phyloP scores from a whole-genome alignment of 2,113 vertebrate genomes.

The Corythornis vintsioides region DNA sequence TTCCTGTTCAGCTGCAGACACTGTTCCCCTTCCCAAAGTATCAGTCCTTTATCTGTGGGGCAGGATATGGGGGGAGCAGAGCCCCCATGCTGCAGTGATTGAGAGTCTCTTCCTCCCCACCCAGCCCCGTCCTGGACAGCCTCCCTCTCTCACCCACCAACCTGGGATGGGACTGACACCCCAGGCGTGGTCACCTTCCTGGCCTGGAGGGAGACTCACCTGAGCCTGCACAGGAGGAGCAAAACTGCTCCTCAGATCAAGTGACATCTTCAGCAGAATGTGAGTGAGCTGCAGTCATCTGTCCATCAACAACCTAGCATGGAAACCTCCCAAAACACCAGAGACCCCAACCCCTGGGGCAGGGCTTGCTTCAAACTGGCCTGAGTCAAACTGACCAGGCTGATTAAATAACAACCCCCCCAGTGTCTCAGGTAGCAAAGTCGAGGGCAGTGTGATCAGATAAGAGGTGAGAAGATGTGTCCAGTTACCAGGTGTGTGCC shows the following conservation, averaged over 20 bases:
- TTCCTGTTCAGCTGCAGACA: neutral
- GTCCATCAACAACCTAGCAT: neutral
- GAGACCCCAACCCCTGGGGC: slow-evolving; percentile 29
- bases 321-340: neutral
- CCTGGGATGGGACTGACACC: neutral
- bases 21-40: neutral
- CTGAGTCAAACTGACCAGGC: neutral
- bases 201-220: neutral
- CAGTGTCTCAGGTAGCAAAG: neutral
- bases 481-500: neutral
- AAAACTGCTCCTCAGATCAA: neutral
- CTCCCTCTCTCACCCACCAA: neutral
- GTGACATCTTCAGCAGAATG: neutral
- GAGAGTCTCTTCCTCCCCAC: neutral
- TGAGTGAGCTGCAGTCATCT: neutral
- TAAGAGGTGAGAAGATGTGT: neutral
- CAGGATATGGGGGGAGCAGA: neutral
- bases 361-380: neutral
- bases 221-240: neutral
- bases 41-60: neutral
- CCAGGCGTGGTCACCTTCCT: neutral
- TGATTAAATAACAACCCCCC: slow-evolving; percentile 23
- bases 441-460: slow-evolving; percentile 15
- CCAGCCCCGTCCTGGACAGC: neutral
- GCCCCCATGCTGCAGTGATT: neutral